Evolutionary conservation across 2,797 vertebrate species (phyloP).

Genomic region (Crocidura indochinensis): DNA sequence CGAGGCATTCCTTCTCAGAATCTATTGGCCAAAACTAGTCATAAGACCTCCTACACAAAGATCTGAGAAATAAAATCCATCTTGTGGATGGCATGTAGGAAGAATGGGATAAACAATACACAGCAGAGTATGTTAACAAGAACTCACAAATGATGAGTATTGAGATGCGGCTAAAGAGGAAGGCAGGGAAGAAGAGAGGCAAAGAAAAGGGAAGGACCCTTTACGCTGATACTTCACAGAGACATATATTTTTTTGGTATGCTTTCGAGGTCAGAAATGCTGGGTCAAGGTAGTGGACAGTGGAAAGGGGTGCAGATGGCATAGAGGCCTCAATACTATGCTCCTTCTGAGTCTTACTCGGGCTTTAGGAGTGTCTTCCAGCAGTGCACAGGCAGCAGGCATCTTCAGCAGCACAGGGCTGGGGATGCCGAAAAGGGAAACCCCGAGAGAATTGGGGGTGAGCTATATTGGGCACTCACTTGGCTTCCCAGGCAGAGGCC

Average conservation of each 20-base stretch:
- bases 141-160: not conserved
- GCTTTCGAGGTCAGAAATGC: not conserved
- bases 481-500: slow-evolving; percentile 71
- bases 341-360: slow-evolving; percentile 10
- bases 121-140: not conserved
- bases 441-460: slow-evolving; percentile 60
- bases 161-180: not conserved
- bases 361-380: slow-evolving; percentile 33
- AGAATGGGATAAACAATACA: not conserved
- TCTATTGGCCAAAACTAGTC: not conserved
- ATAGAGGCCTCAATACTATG: not conserved
- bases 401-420: slow-evolving; percentile 1
- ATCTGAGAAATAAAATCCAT: not conserved
- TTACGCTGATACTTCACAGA: not conserved
- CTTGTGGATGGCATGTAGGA: rapidly evolving
- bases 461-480: slow-evolving; percentile 75
- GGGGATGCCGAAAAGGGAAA: slow-evolving; percentile 75
- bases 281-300: not conserved
- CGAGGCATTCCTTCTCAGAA: not conserved
- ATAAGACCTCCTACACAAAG: not conserved
- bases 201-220: not conserved
- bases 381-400: slow-evolving; percentile 15
- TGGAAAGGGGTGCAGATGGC: not conserved
- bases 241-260: not conserved
- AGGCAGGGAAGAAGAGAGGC: not conserved